A percentile compares a stretch with the other conserved stretches of the same genome.
These are phyloP conservation scores for Tachina lurida DNA, from an alignment of 2,888 invertebrate species.

Conservation along the genomic window DNA sequence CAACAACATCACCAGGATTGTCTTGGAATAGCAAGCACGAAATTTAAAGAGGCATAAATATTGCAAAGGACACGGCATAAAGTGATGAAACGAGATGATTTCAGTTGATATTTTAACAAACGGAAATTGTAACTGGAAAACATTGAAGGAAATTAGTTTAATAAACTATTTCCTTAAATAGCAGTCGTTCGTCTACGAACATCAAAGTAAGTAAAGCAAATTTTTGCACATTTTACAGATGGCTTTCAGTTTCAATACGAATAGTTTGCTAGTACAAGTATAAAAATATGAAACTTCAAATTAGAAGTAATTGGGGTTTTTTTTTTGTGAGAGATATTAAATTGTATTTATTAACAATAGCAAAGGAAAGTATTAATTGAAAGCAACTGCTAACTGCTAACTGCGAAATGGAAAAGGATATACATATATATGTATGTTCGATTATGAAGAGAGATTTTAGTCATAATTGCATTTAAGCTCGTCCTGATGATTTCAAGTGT, in stretches of 20 bases:
- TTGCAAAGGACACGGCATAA: conserved; percentile 9
- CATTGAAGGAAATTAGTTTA: conserved; percentile 68
- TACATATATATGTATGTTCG: no score
- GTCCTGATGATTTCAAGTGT: no score
- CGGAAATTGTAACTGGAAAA: conserved; percentile 69
- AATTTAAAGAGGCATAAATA: conserved; percentile 11
- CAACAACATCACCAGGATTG: conserved; percentile 14
- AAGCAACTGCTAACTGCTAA: no score
- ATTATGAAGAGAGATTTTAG: no score
- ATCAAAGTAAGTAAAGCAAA: background rate
- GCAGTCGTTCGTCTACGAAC: background rate
- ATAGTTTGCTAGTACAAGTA: background rate
- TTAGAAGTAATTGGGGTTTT: no score
- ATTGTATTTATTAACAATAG: no score
- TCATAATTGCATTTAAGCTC: no score
- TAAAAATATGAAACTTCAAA: background rate
- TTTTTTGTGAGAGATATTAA: no score
- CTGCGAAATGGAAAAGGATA: no score
- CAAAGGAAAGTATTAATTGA: no score
- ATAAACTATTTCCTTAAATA: conserved; percentile 68
- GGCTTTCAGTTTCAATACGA: background rate
- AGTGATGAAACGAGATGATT: conserved; percentile 48
- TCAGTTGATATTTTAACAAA: conserved; percentile 62
- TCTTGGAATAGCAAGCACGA: background rate
- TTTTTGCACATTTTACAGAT: background rate